Base-by-base conservation (phyloP, 2,797 vertebrate genomes). In the Eutrigla gurnardus region DNA sequence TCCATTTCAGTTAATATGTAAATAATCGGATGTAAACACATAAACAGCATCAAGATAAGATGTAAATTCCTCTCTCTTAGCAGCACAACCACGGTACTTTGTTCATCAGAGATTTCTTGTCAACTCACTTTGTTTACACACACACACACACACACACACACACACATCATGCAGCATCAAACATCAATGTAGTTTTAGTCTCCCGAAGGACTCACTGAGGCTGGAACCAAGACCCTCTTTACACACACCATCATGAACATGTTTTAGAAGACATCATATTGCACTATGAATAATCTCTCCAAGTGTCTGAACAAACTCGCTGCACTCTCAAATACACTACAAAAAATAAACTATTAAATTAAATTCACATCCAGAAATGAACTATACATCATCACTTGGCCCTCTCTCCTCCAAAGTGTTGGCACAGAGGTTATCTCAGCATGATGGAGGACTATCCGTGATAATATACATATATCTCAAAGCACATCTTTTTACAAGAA, bases 161-260 rank as follows among this genome's bases (percentile, higher is more conserved):
- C 25, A 80, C 59, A 80, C 72, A 88, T 78, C 89, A 88, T 87
- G 86, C 88, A 87, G 78, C 75, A 83, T 85, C 76, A 76, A 74
- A 86, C 78, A 85, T 78, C 64, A 81, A 73, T 85, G 68, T 71
- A 71, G 46, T 47, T 47, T 55, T n/a, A 74, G 54, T 75, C 54
- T 71, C 77, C 54, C 54, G 32, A 84, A 54, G 47, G 42, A 77
- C 39, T 70, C 36, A 60, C 62, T 72, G n/a, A 76, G 42, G 70
- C 72, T 75, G 72, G 14, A 55, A 71, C 36, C 32, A 53, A 70
- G 32, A 87, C 50, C 73, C 58, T 32, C 25, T 25, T 25, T 25
- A 25, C 25, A 79, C 52, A 85, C 52, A 69, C 73, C n/a, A 70
- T 63, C 61, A 53, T 81, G 43, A 57, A 79, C 64, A 71, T 47